Conservation (phyloP, 2,113 vertebrate genomes). For the Phyllostomus hastatus region DNA sequence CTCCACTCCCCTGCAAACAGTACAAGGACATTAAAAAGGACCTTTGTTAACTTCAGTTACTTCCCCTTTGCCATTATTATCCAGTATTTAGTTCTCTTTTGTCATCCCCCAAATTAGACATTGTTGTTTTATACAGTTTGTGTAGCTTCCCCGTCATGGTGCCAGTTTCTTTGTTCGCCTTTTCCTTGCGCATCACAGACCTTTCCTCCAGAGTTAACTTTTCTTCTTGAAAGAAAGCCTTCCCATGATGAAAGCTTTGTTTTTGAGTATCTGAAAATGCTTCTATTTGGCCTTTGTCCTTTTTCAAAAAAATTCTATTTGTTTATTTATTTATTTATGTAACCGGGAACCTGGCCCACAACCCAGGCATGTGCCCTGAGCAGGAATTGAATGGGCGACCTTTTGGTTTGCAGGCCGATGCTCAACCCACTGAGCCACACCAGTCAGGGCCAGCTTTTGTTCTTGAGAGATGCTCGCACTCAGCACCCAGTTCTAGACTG, state of each 20-base stretch:
- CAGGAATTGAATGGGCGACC: no score
- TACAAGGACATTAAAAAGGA: background rate
- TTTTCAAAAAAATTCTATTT: background rate
- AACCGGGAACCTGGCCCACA: no score
- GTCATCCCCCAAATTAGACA: background rate
- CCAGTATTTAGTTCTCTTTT: background rate
- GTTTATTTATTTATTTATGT: no score
- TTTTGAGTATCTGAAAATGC: slow-evolving; percentile 12
- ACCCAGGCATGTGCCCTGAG: no score
- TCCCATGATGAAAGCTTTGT: background rate
- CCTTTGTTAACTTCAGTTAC: background rate
- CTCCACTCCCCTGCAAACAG: background rate
- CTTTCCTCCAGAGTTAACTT: background rate
- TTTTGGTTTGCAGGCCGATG: no score
- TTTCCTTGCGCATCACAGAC: background rate
- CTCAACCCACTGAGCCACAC: no score
- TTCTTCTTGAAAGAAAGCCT: slow-evolving; percentile 20
- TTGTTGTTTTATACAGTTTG: background rate
- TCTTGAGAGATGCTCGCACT: background rate
- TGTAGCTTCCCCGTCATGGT: background rate
- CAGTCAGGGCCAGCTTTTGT: background rate
- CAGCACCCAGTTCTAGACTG: background rate
- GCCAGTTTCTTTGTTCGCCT: background rate
- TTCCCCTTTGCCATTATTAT: background rate
- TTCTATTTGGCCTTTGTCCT: no score